These are phyloP conservation scores for Caranx melampygus DNA, from an alignment of 2,113 vertebrate species.

Conservation along the genomic window DNA sequence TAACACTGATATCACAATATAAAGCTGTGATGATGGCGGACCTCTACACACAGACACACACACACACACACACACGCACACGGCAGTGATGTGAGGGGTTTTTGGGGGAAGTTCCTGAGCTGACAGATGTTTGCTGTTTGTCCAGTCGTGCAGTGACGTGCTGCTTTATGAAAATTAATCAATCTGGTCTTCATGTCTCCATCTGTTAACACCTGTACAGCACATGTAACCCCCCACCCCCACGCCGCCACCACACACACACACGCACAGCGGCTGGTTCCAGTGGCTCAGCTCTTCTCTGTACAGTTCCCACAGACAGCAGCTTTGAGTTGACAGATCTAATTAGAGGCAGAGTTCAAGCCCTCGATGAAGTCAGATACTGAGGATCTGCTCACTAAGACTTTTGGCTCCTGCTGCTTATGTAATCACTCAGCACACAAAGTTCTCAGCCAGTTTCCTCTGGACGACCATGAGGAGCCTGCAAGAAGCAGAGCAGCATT, in stretches of 20 bases:
- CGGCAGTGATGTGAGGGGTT: background rate
- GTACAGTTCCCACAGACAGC: slow-evolving; percentile 65
- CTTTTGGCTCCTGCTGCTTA: slow-evolving; percentile 50
- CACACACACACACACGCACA: background rate
- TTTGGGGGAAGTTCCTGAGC: background rate
- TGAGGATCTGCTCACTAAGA: slow-evolving; percentile 59
- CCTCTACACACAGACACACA: too few relatives aligned
- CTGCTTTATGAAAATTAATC: slow-evolving; percentile 2
- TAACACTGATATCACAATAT: too few relatives aligned
- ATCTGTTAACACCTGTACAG: slow-evolving; percentile 13
- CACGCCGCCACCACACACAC: too few relatives aligned
- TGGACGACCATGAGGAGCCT: slow-evolving; percentile 23
- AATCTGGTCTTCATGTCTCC: background rate
- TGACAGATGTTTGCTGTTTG: slow-evolving; percentile 37
- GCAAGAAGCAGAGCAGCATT: slow-evolving; percentile 20
- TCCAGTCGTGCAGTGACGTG: slow-evolving; percentile 4
- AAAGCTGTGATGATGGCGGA: background rate
- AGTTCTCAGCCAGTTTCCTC: slow-evolving; percentile 43
- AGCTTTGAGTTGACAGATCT: slow-evolving; percentile 74
- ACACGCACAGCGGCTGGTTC: slow-evolving; percentile 8
- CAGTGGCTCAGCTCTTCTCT: slow-evolving; percentile 56
- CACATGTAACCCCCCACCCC: background rate
- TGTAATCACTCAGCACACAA: slow-evolving; percentile 47
- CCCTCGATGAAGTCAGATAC: slow-evolving; percentile 55
- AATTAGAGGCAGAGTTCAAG: slow-evolving; percentile 71